Evolutionary conservation across 2,888 invertebrate species (phyloP).

Genomic region (Conchocele bisecta): DNA sequence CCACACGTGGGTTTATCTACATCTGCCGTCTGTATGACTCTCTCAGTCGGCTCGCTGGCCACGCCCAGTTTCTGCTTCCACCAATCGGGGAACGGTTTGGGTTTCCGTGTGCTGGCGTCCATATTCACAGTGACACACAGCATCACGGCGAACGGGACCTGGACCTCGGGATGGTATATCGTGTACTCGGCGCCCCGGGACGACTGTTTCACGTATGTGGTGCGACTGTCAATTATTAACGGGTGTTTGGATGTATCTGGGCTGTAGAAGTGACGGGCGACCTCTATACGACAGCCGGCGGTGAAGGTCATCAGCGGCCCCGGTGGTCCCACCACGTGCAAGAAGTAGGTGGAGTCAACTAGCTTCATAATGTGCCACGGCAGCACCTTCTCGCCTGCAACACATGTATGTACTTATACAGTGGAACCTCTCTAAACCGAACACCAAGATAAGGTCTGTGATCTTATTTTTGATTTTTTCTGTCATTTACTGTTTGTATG

Average conservation of each 20-base stretch:
- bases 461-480: no score
- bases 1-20: neutral
- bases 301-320: slow-evolving; percentile 6
- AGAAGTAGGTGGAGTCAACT: slow-evolving; percentile 10
- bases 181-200: slow-evolving; percentile 4
- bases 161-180: slow-evolving; percentile 14
- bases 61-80: slow-evolving; percentile 23
- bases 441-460: no score
- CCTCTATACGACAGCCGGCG: no score
- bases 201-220: slow-evolving; percentile 21
- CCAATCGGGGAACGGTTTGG: slow-evolving; percentile 32
- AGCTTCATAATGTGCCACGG: slow-evolving; percentile 34
- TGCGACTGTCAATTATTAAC: slow-evolving; percentile 12
- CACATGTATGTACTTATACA: no score
- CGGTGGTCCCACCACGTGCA: slow-evolving; percentile 3
- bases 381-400: slow-evolving; percentile 27
- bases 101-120: slow-evolving; percentile 27
- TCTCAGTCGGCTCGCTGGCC: slow-evolving; percentile 12
- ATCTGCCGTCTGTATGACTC: slow-evolving; percentile 14
- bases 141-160: slow-evolving; percentile 16
- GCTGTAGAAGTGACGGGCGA: slow-evolving; percentile 28
- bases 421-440: no score
- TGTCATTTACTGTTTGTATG: no score
- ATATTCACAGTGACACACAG: slow-evolving; percentile 23
- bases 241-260: slow-evolving; percentile 21